Conservation (phyloP, 2,797 vertebrate genomes). For the Eospalax fontanierii region DNA sequence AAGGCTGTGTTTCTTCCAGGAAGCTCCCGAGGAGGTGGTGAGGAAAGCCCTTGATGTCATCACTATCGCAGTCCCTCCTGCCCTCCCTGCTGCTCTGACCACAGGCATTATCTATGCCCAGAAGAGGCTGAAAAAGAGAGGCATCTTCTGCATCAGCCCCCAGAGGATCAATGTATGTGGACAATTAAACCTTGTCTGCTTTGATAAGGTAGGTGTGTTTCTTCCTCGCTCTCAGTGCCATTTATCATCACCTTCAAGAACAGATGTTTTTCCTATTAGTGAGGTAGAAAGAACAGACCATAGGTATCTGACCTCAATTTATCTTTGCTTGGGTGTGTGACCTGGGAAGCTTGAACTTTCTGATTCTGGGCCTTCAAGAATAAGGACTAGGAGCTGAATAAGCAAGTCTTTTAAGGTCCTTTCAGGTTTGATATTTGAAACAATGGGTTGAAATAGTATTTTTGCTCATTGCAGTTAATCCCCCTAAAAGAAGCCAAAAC, state of each 20-base stretch:
- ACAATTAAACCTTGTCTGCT: constrained; percentile 91
- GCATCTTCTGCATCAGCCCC: constrained; percentile 92
- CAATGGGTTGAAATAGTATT: constrained; percentile 24
- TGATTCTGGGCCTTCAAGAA: constrained; percentile 15
- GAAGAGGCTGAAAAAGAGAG: constrained; percentile 89
- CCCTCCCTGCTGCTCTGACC: constrained; percentile 91
- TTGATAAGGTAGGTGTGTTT: constrained; percentile 90
- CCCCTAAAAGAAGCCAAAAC: not conserved
- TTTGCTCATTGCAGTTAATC: not conserved
- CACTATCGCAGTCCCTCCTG: constrained; percentile 91
- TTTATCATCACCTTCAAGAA: not conserved
- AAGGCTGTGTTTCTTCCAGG: constrained; percentile 76
- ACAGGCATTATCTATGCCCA: constrained; percentile 92
- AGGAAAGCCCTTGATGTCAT: constrained; percentile 91
- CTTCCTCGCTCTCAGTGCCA: not conserved
- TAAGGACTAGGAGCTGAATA: not conserved
- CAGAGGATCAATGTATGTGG: constrained; percentile 92
- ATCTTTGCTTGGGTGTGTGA: not conserved
- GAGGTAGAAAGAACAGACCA: not conserved
- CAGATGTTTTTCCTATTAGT: not conserved
- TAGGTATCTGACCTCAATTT: constrained; percentile 10
- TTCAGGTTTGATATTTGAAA: constrained; percentile 19
- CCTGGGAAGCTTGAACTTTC: not conserved
- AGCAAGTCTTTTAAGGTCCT: not conserved
- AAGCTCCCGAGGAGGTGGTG: constrained; percentile 87